Evolutionary conservation across 2,888 invertebrate species (phyloP).

Genomic region (Caenorhabditis sp.): DNA sequence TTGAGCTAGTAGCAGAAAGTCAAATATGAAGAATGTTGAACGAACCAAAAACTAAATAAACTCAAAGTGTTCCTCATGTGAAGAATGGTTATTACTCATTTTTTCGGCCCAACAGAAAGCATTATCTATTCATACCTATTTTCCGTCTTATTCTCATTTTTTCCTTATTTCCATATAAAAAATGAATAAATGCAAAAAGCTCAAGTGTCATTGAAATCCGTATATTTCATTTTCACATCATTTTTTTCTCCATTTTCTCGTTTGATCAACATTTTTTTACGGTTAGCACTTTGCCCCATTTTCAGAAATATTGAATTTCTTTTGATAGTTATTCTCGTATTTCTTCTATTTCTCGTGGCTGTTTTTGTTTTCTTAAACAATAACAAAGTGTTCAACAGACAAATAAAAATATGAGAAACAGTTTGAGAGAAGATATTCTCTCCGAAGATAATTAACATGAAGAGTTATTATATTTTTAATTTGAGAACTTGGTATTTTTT

Average conservation of each 20-base stretch:
- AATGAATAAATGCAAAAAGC: slow-evolving; percentile 2
- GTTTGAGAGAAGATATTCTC: too few species aligned
- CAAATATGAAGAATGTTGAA: background rate
- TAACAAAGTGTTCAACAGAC: too few species aligned
- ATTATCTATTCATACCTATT: background rate
- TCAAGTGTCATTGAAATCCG: slow-evolving; percentile 42
- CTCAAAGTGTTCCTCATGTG: background rate
- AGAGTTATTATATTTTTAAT: too few species aligned
- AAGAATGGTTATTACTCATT: too few species aligned
- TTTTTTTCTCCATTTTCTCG: background rate
- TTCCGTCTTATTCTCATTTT: background rate
- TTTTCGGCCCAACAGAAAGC: background rate
- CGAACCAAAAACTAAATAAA: background rate
- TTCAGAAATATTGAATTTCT: background rate
- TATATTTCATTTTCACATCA: background rate
- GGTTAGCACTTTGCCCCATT: background rate
- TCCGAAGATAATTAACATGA: too few species aligned
- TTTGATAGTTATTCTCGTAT: background rate
- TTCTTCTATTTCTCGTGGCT: background rate
- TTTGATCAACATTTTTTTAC: background rate
- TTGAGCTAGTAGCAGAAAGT: background rate
- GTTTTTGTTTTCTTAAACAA: too few species aligned
- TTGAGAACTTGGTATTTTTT: background rate
- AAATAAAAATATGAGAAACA: too few species aligned
- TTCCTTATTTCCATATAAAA: background rate